These are phyloP conservation scores for Euphydryas editha DNA, from an alignment of 2,888 invertebrate species.

Conservation along the genomic window DNA sequence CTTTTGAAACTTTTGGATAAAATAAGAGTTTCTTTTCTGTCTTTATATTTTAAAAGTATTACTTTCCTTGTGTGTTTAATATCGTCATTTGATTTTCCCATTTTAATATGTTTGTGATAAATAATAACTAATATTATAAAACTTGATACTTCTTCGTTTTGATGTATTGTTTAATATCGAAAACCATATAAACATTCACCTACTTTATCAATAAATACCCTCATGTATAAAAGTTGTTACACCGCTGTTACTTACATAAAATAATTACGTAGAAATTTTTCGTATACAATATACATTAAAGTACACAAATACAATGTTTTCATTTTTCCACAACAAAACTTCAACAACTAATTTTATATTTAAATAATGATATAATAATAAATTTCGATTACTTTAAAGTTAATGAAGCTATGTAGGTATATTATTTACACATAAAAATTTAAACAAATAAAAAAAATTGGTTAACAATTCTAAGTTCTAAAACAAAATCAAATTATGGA, in stretches of 20 bases:
- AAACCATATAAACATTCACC: neutral
- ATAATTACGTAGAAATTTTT: too few species aligned
- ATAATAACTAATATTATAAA: neutral
- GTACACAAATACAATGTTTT: too few species aligned
- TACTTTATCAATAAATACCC: neutral
- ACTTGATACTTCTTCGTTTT: neutral
- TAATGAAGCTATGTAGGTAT: too few species aligned
- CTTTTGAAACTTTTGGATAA: conserved; percentile 31
- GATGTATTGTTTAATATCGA: neutral
- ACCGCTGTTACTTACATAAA: too few species aligned
- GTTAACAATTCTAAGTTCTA: too few species aligned
- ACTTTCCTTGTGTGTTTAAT: conserved; percentile 39
- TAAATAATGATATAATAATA: too few species aligned
- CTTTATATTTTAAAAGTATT: conserved; percentile 43
- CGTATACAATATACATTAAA: too few species aligned
- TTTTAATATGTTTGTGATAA: neutral
- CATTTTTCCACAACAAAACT: too few species aligned
- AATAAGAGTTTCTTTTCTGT: conserved; percentile 36
- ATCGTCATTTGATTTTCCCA: neutral
- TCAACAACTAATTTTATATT: too few species aligned
- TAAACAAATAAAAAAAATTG: too few species aligned
- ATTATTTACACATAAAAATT: too few species aligned
- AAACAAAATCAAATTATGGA: neutral
- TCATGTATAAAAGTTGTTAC: neutral
- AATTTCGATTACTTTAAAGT: too few species aligned